Percentiles rank a stretch among this genome's conserved stretches.
Conservation (phyloP, 2,797 vertebrate genomes). For the Smutsia gigantea region DNA sequence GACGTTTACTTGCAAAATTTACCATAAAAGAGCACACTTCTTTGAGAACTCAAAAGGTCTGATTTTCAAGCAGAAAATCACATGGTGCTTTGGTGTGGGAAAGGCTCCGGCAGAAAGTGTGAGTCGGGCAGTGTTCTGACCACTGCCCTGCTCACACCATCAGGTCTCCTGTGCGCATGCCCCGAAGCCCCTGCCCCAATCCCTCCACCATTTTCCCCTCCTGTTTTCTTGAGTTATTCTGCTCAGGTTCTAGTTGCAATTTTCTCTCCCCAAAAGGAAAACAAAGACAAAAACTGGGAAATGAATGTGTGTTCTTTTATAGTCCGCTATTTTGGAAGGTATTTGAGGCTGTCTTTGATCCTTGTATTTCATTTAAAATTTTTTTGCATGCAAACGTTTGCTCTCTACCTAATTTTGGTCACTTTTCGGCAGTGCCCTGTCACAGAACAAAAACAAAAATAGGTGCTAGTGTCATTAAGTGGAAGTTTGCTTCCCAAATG, state of each 20-base stretch:
- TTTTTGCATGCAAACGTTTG: constrained; percentile 59
- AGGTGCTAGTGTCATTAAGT: constrained; percentile 14
- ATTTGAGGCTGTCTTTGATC: constrained; percentile 43
- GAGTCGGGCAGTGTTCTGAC: not conserved
- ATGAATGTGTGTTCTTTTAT: constrained; percentile 26
- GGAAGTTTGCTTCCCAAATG: not conserved
- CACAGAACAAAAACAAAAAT: constrained; percentile 54
- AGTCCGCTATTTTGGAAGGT: constrained; percentile 32
- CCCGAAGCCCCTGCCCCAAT: too few relatives aligned
- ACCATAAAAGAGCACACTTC: not conserved
- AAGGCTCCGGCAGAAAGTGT: not conserved
- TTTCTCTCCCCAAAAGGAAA: constrained; percentile 4
- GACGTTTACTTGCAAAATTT: not conserved
- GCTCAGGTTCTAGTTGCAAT: not conserved
- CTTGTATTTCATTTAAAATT: constrained; percentile 53
- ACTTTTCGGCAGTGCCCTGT: constrained; percentile 38
- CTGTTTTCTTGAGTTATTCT: not conserved
- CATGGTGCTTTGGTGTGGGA: not conserved
- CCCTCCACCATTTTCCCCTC: not conserved
- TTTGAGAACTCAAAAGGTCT: not conserved
- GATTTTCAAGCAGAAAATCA: not conserved
- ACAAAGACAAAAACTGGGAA: not conserved
- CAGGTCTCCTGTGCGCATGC: accelerated
- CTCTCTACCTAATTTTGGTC: constrained; percentile 62
- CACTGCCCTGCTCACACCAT: accelerated